Conservation (phyloP, 2,113 vertebrate species). For the Balaeniceps rex region DNA sequence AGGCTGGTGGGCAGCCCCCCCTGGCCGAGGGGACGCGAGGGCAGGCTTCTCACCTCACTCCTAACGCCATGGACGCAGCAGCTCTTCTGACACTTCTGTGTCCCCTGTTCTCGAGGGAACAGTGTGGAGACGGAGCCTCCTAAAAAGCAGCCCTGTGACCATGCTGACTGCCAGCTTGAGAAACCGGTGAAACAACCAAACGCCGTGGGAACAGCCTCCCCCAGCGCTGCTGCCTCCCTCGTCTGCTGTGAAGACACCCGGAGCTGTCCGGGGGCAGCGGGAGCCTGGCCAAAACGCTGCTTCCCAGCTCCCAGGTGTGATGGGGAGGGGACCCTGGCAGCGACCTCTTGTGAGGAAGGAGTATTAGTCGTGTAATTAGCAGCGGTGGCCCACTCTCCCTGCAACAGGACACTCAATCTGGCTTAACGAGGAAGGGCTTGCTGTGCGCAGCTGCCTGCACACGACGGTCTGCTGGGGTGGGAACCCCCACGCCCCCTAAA, state of each 20-base stretch:
- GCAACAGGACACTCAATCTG: background rate
- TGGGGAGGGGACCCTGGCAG: background rate
- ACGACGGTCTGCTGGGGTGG: background rate
- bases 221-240: background rate
- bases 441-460: background rate
- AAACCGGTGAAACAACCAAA: background rate
- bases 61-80: fast-evolving
- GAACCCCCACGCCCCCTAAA: background rate
- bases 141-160: background rate
- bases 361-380: background rate
- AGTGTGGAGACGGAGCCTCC: background rate
- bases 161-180: background rate
- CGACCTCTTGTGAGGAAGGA: background rate
- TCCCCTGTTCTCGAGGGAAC: background rate
- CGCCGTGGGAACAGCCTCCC: too few relatives aligned
- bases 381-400: background rate
- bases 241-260: background rate
- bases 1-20: background rate
- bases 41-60: background rate
- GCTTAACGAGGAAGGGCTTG: background rate
- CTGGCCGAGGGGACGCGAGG: background rate
- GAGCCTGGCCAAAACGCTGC: background rate
- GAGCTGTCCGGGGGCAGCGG: background rate
- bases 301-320: background rate
- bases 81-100: background rate